Base-by-base conservation (phyloP, 2,113 vertebrate species). In the Poicephalus gulielmi region DNA sequence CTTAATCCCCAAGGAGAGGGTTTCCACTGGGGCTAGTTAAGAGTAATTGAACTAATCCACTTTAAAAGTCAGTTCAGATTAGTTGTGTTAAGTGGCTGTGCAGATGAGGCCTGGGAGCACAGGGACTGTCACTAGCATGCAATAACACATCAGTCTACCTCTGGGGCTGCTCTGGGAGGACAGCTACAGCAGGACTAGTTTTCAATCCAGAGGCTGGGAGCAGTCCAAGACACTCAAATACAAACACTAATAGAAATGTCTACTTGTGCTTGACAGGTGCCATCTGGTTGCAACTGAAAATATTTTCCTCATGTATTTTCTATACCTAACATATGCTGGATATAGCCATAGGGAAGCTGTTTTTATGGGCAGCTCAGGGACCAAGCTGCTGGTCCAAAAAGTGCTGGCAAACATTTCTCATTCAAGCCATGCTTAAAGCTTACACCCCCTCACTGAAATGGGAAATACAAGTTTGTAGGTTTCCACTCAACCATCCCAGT, bases 11-110 rank as follows among this genome's bases (percentile, higher is more conserved):
- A 9, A 77, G 87, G 91, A 94, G 87, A 86, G 75, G 0, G 53
- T 62, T 96, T 94, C 93, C 85, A 94, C 92, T 63, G 1, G 84
- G 91, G 83, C 86, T 87, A 85, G 95, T 96, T 94, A 92, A 95
- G 84, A 95, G 91, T 89, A 96, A 95, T 96, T 96, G 94, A 97
- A 96, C 70, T 97, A 97, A 97, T 96, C 94, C 94, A 96, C 93
- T 97, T 97, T 95, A 93, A 94, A 95, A 97, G 95, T 96, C 96
- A 95, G 66, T 82, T 76, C 77, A 14, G 96, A 95, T 95, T 95
- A 95, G 94, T 79, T 23, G 91, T 44, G 86, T 89, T 92, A 28
- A 94, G 91, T 86, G 95, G 92, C 89, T 27, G 80, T 41, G 83
- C 86, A 82, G 96, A 96, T 91, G 95, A 94, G 91, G 94, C 88